Conservation (phyloP, 2,888 invertebrate genomes). For the Hyles lineata region DNA sequence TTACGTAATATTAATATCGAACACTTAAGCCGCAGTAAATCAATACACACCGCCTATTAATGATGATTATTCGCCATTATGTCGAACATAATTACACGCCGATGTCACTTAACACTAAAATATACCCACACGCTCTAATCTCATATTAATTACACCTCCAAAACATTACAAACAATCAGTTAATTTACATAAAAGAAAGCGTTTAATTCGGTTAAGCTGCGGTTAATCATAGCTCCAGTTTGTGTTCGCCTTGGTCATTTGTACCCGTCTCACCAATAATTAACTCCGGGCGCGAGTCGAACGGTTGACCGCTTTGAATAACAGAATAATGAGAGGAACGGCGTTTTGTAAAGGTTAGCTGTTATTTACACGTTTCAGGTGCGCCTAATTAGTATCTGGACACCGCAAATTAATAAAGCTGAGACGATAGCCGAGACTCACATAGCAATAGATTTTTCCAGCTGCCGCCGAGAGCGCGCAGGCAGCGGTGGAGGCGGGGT, state of each 20-base stretch:
- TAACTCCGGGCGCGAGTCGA: slow-evolving; percentile 66
- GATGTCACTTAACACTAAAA: slow-evolving; percentile 53
- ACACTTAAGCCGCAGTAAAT: slow-evolving; percentile 22
- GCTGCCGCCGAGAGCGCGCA: slow-evolving; percentile 90
- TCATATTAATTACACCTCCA: slow-evolving; percentile 60
- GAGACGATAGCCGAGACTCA: slow-evolving; percentile 83
- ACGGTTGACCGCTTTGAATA: slow-evolving; percentile 75
- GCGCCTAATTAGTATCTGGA: slow-evolving; percentile 33
- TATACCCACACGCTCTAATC: slow-evolving; percentile 54
- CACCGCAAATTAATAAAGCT: slow-evolving; percentile 51
- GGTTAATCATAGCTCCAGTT: slow-evolving; percentile 75
- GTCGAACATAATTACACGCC: slow-evolving; percentile 55
- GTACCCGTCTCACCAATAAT: slow-evolving; percentile 77
- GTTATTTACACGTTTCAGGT: slow-evolving; percentile 22
- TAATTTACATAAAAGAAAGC: slow-evolving; percentile 81
- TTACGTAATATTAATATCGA: slow-evolving; percentile 17
- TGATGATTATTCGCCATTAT: slow-evolving; percentile 55
- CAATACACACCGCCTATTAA: slow-evolving; percentile 5
- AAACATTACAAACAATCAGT: slow-evolving; percentile 69
- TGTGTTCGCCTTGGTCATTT: slow-evolving; percentile 73
- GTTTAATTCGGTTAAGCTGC: slow-evolving; percentile 75
- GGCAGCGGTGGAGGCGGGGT: slow-evolving; percentile 87
- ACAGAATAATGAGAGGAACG: slow-evolving; percentile 66
- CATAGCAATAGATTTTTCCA: slow-evolving; percentile 92
- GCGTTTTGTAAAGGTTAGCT: slow-evolving; percentile 67